Conservation (phyloP, 2,888 invertebrate genomes). For the Philereme vetulata region DNA sequence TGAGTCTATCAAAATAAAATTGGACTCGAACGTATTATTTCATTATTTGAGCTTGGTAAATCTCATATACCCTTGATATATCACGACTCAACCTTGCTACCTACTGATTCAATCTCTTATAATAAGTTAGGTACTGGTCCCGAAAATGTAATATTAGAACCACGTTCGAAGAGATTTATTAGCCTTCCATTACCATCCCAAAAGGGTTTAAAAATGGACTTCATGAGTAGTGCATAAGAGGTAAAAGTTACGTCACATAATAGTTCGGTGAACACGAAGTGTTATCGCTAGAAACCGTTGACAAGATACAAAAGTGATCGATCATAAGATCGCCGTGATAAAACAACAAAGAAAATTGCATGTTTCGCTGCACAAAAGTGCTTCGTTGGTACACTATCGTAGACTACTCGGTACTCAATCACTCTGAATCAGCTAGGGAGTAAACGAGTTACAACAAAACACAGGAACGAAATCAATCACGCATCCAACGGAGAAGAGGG, state of each 20-base stretch:
- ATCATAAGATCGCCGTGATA: slow-evolving; percentile 23
- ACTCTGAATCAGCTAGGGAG: slow-evolving; percentile 26
- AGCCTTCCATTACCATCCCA: no score
- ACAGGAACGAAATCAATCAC: slow-evolving; percentile 54
- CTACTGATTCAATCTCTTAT: not conserved
- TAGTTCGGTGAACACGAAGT: not conserved
- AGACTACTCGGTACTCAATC: slow-evolving; percentile 27
- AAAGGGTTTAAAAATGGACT: no score
- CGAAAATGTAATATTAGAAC: not conserved
- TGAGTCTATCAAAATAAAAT: slow-evolving; percentile 12
- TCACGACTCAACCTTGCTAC: not conserved
- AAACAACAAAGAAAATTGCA: slow-evolving; percentile 24
- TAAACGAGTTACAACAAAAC: slow-evolving; percentile 33
- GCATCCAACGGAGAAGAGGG: slow-evolving; percentile 31
- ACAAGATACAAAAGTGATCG: slow-evolving; percentile 15
- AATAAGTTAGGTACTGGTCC: not conserved
- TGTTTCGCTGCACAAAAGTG: slow-evolving; percentile 26
- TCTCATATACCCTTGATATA: no score
- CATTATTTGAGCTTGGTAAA: no score
- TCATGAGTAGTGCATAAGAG: no score
- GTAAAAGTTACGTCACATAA: not conserved
- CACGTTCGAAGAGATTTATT: not conserved
- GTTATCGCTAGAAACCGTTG: slow-evolving; percentile 10
- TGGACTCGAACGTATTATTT: no score
- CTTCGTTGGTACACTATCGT: slow-evolving; percentile 14